A percentile compares a stretch with the other conserved stretches of the same genome.
These are phyloP conservation scores for Galemys pyrenaicus DNA, from an alignment of 2,113 vertebrate genomes.

Conservation along the genomic window DNA sequence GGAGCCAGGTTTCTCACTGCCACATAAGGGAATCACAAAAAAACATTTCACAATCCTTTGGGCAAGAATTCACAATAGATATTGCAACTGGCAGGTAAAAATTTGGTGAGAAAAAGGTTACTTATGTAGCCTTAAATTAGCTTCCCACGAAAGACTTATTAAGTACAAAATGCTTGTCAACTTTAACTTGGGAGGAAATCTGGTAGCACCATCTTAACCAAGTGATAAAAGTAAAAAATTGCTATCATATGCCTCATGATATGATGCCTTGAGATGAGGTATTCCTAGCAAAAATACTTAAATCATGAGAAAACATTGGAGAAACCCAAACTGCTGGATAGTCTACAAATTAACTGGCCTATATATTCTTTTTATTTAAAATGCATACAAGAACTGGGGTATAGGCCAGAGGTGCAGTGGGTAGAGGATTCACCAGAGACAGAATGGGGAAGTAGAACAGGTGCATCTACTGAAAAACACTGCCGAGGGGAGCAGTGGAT, in stretches of 20 bases:
- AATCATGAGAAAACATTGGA: not conserved
- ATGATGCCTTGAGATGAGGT: too few relatives aligned
- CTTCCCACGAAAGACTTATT: not conserved
- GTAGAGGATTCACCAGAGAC: too few relatives aligned
- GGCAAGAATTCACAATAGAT: not conserved
- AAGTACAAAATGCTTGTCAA: not conserved
- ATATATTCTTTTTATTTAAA: not conserved
- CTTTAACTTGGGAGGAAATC: not conserved
- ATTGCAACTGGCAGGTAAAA: not conserved
- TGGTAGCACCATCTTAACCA: not conserved
- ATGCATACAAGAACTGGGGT: too few relatives aligned
- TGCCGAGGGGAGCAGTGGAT: too few relatives aligned
- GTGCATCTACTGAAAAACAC: too few relatives aligned
- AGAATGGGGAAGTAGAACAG: too few relatives aligned
- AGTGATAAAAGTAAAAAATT: not conserved
- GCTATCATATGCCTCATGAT: not conserved
- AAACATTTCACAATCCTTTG: not conserved
- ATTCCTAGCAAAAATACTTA: not conserved
- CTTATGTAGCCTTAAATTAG: not conserved
- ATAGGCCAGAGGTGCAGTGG: too few relatives aligned
- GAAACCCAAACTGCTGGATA: not conserved
- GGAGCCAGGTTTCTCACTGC: not conserved
- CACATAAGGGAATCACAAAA: not conserved
- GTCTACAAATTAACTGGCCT: not conserved
- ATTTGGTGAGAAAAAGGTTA: slow-evolving; percentile 4